phyloP scores from a whole-genome alignment of 2,797 vertebrate genomes.

The Xenopus petersii region DNA sequence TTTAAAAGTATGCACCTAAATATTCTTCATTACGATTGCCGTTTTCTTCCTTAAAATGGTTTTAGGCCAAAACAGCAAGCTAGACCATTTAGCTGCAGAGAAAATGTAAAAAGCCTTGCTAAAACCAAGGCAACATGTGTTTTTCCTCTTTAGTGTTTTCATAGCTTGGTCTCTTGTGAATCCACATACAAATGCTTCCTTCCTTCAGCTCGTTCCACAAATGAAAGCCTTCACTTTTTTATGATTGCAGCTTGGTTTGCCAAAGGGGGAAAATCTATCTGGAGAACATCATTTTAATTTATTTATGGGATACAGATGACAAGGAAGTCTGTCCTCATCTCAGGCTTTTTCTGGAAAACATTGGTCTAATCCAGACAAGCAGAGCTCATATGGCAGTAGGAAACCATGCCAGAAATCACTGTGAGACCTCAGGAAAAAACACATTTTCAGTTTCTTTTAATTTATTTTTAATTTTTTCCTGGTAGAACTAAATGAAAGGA shows the following conservation, averaged over 20 bases:
- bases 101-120: slow-evolving; percentile 54
- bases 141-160: slow-evolving; percentile 71
- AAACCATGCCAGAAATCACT: slow-evolving; percentile 66
- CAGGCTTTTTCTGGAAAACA: slow-evolving; percentile 66
- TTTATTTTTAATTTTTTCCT: slow-evolving; percentile 71
- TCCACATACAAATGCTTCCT: slow-evolving; percentile 70
- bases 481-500: slow-evolving; percentile 64
- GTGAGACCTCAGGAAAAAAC: slow-evolving; percentile 40
- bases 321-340: slow-evolving; percentile 69
- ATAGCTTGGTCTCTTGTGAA: slow-evolving; percentile 70
- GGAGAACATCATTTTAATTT: slow-evolving; percentile 78
- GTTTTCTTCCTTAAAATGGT: slow-evolving; percentile 11
- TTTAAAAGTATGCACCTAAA: neutral
- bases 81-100: slow-evolving; percentile 50
- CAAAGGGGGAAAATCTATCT: slow-evolving; percentile 70
- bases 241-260: slow-evolving; percentile 73
- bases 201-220: slow-evolving; percentile 69
- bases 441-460: slow-evolving; percentile 56
- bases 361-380: slow-evolving; percentile 64
- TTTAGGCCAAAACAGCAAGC: slow-evolving; percentile 34
- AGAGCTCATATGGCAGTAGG: slow-evolving; percentile 69
- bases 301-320: slow-evolving; percentile 79
- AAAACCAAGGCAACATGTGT: slow-evolving; percentile 57
- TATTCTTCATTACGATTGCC: slow-evolving; percentile 11
- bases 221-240: slow-evolving; percentile 69